Evolutionary conservation across 2,888 invertebrate genomes (phyloP).

Genomic region (Sussaba pulchella): DNA sequence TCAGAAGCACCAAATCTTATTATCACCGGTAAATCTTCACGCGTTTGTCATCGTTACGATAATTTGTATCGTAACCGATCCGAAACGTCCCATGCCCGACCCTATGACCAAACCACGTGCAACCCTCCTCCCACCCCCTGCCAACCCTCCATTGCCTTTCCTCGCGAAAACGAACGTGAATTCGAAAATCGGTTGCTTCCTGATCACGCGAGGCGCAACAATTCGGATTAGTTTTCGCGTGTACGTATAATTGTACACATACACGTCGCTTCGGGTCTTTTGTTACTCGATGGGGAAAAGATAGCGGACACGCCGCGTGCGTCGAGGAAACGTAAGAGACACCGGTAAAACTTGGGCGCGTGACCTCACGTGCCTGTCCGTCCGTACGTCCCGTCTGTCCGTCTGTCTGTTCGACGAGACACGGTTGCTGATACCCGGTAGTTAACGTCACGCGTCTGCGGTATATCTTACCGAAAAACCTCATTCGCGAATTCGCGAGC

Average conservation of each 20-base stretch:
- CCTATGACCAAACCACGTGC: no score
- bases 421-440: slow-evolving; percentile 78
- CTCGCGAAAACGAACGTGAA: slow-evolving; percentile 5
- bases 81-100: no score
- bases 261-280: slow-evolving; percentile 25
- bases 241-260: neutral
- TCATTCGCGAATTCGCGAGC: slow-evolving; percentile 62
- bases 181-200: slow-evolving; percentile 46
- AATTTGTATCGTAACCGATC: no score
- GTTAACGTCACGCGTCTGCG: slow-evolving; percentile 84
- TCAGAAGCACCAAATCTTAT: no score
- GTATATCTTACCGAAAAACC: slow-evolving; percentile 69
- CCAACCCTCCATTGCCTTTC: no score
- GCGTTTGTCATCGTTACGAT: no score
- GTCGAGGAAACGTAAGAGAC: slow-evolving; percentile 29
- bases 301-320: slow-evolving; percentile 9
- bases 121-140: no score
- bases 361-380: slow-evolving; percentile 42
- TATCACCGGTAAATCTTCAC: no score
- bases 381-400: no score
- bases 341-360: slow-evolving; percentile 34
- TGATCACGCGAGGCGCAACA: slow-evolving; percentile 53
- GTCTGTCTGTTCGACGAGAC: slow-evolving; percentile 71
- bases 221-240: slow-evolving; percentile 32
- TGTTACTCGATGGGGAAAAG: slow-evolving; percentile 20